Evolutionary conservation across 1,140 invertebrate genomes (phyloP), one percentile per base, ranked within the genome.

Genomic region (Drosophila arizonae): DNA sequence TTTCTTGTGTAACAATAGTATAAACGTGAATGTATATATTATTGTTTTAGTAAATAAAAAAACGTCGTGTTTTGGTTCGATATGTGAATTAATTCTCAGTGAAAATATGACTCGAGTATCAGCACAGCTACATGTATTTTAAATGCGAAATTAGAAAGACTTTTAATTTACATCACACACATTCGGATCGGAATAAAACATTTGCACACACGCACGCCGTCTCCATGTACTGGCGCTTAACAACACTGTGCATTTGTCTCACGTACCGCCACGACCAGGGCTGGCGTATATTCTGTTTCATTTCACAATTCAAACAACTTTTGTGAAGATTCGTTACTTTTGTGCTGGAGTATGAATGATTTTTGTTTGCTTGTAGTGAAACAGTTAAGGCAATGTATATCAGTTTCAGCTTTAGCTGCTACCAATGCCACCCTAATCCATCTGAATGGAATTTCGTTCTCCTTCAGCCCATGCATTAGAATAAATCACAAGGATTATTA

Each of bases 1-100:
- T 64, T 70, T 74, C 72, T 75, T 77, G 62, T 72, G 61, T 72
- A 76, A 52, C 79, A 85, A 81, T 79, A 76, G 78, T 87, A 82
- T 68, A 51, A 69, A 73, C 52, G 65, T 70, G 54, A 70, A 13
- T 74, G 57, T 73, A 36, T 60, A 33, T 56, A 51, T 48, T 73
- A 45, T 48, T 69, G 55, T 26, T 56, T 15, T 10, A 21, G 8
- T 39, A 28, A 17, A 17, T 36, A 55, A 54, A 60, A 60, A 54
- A 52, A 67, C 28, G 55, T 62, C 11, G 62, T 65, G 43, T 63
- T 66, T 67, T 72, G 39, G 51, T 15, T 64, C 54, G 46, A 15
- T 58, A 58, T 52, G 54, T 84, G 80, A 84, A 67, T 73, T 63
- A 76, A 66, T 64, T 79, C 65, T 79, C 80, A 76, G 68, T 54